These are phyloP conservation scores for Vanessa tameamea DNA, from an alignment of 1,140 invertebrate species.

Conservation along the genomic window DNA sequence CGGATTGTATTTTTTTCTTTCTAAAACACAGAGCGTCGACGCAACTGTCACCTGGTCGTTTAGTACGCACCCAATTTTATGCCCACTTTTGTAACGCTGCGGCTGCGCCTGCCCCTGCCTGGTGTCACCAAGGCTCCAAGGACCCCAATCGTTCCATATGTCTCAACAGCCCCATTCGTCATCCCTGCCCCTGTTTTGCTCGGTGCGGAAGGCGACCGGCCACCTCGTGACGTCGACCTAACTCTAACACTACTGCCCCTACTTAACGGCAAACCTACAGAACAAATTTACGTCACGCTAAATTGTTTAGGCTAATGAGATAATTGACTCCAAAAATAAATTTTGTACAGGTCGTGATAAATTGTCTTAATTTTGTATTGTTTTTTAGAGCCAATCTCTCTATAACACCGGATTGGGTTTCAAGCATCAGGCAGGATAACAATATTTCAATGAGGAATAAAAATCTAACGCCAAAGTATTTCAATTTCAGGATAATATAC, in stretches of 20 bases:
- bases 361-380: not conserved
- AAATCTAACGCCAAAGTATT: not conserved
- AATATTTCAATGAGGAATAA: conserved; percentile 36
- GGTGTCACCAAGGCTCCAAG: conserved; percentile 54
- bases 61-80: conserved; percentile 80
- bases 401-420: conserved; percentile 45
- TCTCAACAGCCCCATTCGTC: conserved; percentile 18
- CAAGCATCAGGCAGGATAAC: conserved; percentile 71
- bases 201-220: conserved; percentile 71
- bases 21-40: conserved; percentile 72
- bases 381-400: conserved; percentile 50
- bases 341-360: not conserved
- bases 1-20: conserved; percentile 1
- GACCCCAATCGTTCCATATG: conserved; percentile 49
- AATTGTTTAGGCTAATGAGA: conserved; percentile 53
- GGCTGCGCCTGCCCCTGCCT: conserved; percentile 71
- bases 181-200: conserved; percentile 56
- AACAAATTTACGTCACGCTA: conserved; percentile 65
- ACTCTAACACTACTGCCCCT: conserved; percentile 76
- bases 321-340: conserved; percentile 46
- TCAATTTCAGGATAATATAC: no score
- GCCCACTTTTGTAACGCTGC: conserved; percentile 77
- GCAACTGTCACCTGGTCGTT: conserved; percentile 67
- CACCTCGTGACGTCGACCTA: conserved; percentile 76
- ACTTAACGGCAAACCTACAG: conserved; percentile 80